Evolutionary conservation across 2,113 vertebrate genomes (phyloP).

Genomic region (Anhinga rufa): DNA sequence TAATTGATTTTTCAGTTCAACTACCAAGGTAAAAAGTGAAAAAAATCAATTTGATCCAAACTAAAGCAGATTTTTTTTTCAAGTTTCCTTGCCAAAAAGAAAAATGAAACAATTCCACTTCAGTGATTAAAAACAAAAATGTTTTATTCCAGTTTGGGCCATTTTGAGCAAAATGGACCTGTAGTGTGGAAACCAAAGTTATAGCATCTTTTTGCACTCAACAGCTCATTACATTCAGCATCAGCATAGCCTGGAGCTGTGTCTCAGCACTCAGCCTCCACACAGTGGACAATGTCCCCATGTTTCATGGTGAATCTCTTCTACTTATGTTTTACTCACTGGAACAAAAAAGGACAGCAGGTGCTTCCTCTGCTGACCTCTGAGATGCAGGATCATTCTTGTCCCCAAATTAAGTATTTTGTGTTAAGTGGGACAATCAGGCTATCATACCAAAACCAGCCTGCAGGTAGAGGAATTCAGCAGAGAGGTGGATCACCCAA

Average conservation of each 20-base stretch:
- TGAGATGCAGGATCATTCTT: background rate
- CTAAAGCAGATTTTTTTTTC: background rate
- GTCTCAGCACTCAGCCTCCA: background rate
- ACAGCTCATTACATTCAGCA: background rate
- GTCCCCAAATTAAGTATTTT: background rate
- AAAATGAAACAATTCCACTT: constrained; percentile 37
- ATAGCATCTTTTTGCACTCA: background rate
- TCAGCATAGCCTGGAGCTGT: background rate
- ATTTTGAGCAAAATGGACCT: background rate
- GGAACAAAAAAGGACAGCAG: background rate
- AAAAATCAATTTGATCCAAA: constrained; percentile 17
- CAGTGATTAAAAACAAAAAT: constrained; percentile 21
- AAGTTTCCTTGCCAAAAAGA: constrained; percentile 24
- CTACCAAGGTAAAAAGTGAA: background rate
- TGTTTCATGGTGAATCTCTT: background rate
- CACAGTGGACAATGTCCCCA: background rate
- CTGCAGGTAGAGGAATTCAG: background rate
- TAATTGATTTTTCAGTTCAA: constrained; percentile 56
- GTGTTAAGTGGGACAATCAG: background rate
- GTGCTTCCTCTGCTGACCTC: background rate
- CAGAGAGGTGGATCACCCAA: background rate
- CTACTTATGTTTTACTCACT: background rate
- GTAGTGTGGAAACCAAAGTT: background rate
- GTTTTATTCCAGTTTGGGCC: background rate
- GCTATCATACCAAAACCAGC: background rate